Base-by-base conservation (phyloP, 2,888 invertebrate genomes). In the Hypena proboscidalis region DNA sequence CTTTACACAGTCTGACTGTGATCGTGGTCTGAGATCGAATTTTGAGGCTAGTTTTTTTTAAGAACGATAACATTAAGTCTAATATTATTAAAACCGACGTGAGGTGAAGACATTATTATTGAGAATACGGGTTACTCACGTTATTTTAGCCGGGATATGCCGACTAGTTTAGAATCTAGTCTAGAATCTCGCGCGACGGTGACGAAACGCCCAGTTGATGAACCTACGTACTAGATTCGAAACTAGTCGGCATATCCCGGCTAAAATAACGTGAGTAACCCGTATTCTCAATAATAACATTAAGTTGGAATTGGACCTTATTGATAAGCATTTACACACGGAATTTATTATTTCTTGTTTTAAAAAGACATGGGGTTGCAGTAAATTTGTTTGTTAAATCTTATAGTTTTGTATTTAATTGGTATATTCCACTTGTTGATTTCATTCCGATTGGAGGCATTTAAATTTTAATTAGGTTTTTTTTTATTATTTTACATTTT, bases 361-460 rank as follows among this genome's bases (percentile, higher is more conserved):
- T 49, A 37, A 49, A 56, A 53, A 44, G 51, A 50, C 40, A 56
- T 65, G 41, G 35, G 47, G 58, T 69, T 71, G 61, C 58, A 64
- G 51, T 58, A 57, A 44, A 34, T 52, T 61, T 50, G 40, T 60
- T 46, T 44, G 35, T 48, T 45, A 40, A 34, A 57, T 53, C 20
- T 41, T 58, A 26, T 53, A 55, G 53, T 48, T 52, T 48, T 44
- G 40, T 51, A 53, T 52, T 53, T 32, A 62, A 60, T 58, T 61
- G 54, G 53, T 59, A 53, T 42, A 42, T 63, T 59, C 53, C 58
- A 57, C 41, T 59, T 58, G 56, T 61, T 62, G 52, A 59, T 50
- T 71, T 72, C 80, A 83, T 82, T 83, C 80, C 82, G 65, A 67
- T 63, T 61, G 54, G 70, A 75, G 67, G 83, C 82, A 81, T 82